phyloP scores from a whole-genome alignment of 2,113 vertebrate species.

The Narcine bancroftii region DNA sequence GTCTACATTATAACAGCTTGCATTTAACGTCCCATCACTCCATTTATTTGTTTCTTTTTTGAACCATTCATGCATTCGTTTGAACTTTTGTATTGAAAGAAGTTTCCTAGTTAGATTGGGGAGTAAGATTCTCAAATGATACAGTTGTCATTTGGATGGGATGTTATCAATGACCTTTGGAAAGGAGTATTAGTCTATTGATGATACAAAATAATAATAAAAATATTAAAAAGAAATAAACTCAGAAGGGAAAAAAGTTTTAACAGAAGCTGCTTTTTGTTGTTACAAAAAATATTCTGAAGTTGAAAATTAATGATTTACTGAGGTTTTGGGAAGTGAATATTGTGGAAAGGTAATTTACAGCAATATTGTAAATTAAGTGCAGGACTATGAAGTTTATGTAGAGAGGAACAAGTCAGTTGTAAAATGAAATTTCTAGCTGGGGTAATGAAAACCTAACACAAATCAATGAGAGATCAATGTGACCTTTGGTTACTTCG shows the following conservation, averaged over 20 bases:
- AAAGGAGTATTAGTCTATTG: not conserved
- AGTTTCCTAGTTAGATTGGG: not conserved
- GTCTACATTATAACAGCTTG: not conserved
- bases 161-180: not conserved
- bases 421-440: conserved; percentile 20
- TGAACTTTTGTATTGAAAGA: not conserved
- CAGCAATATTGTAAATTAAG: not conserved
- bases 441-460: not conserved
- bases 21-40: too few relatives aligned
- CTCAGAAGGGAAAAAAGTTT: not conserved
- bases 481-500: conserved; percentile 12
- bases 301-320: conserved; percentile 22
- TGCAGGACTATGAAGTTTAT: not conserved
- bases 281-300: not conserved
- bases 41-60: too few relatives aligned
- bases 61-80: too few relatives aligned
- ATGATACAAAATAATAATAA: not conserved
- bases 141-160: not conserved
- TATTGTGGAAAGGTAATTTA: not conserved
- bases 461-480: not conserved
- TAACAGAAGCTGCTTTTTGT: not conserved
- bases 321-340: not conserved
- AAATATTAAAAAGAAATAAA: not conserved
- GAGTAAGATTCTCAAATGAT: not conserved
- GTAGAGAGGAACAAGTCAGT: not conserved